Base-by-base conservation (phyloP, 2,888 invertebrate species). In the Cryptosula pallasiana region DNA sequence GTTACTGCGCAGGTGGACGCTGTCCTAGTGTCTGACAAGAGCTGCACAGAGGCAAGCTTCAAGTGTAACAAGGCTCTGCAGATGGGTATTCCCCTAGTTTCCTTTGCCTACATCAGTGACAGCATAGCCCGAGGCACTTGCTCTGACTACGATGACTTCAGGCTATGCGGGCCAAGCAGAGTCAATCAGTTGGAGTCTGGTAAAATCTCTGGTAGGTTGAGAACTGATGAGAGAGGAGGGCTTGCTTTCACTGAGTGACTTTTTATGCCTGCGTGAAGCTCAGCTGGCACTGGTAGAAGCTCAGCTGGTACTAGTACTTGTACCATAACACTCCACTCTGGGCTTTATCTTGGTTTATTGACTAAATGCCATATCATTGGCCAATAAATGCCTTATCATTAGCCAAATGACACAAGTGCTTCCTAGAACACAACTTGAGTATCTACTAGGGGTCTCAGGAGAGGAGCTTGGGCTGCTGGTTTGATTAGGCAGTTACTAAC, bases 21-120 rank as follows among this genome's bases (percentile, higher is more conserved):
- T 75, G 76, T 82, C 71, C 77, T 82, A 23, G 77, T 79, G 13
- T 78, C 77, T 76, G 79, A 79, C 71, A 79, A 81, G 35, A 79
- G 80, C 58, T 79, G 78, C 27, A 77, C 78, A 13, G 75, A 78
- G 23, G 81, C 83, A 1, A n/a, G n/a, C n/a, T 81, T 78, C 75
- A 83, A 83, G 74, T 82, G 81, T 74, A 76, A 78, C 29, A 80
- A 78, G 75, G 84, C 83, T 0, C 63, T 75, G 29, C 81, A 81
- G 74, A 78, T 78, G 71, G 76, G 78, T 25, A 78, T 83, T 20
- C 83, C 83, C 9, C 78, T 83, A 35, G 78, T 83, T 27, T 78
- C 76, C 23, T 71, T 79, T 5, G 75, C 78, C 34, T 83, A 77
- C 76, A 75, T 83, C 0, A 73, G 75, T 71, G 77, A 78, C 70